These are phyloP conservation scores for Schizaphis graminum DNA, from an alignment of 2,888 invertebrate species.

Conservation along the genomic window DNA sequence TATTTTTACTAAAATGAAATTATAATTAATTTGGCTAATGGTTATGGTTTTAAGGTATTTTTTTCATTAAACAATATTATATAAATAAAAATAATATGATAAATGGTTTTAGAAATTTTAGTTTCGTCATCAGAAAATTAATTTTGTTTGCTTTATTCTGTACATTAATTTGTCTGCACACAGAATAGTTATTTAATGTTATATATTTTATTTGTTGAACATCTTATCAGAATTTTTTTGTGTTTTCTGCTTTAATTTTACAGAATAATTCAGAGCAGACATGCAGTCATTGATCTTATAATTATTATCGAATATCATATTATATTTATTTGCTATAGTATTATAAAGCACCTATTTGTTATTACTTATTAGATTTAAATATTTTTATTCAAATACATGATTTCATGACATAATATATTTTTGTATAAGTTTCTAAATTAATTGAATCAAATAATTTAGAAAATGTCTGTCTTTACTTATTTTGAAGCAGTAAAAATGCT, in stretches of 20 bases:
- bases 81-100: neutral
- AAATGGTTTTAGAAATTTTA: neutral
- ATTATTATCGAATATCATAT: neutral
- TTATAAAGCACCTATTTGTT: neutral
- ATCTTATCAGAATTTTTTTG: neutral
- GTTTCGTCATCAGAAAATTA: neutral
- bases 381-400: neutral
- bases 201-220: neutral
- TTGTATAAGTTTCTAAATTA: neutral
- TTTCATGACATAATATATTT: neutral
- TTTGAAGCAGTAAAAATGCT: neutral
- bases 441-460: neutral
- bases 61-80: neutral
- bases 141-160: neutral
- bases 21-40: neutral
- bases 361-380: constrained; percentile 7
- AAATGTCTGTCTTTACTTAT: neutral
- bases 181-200: no score
- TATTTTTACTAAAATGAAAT: neutral
- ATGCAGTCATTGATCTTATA: neutral
- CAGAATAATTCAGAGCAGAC: neutral
- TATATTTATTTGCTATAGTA: neutral
- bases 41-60: neutral
- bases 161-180: neutral
- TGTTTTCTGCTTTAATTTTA: neutral